Conservation (phyloP, 1,140 invertebrate genomes). For the Anoplophora glabripennis region DNA sequence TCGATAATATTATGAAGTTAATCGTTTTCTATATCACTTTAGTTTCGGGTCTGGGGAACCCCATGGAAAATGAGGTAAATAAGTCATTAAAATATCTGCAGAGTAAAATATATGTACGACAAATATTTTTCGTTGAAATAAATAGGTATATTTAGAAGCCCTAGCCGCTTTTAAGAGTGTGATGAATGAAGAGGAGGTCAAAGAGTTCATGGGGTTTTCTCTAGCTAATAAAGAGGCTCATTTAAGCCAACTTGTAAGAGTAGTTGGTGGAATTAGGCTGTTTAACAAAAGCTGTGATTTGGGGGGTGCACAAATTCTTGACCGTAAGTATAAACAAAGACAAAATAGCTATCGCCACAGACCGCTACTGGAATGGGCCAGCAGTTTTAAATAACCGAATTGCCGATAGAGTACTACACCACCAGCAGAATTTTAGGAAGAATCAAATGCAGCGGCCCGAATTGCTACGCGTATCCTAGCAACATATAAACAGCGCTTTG, state of each 20-base stretch:
- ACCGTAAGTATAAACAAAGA: slow-evolving; percentile 56
- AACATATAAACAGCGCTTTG: no score
- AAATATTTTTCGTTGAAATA: slow-evolving; percentile 2
- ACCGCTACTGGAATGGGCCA: no score
- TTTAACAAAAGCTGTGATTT: slow-evolving; percentile 67
- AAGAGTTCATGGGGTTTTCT: slow-evolving; percentile 56
- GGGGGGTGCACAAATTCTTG: slow-evolving; percentile 63
- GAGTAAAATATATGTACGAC: no score
- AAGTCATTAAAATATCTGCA: not conserved
- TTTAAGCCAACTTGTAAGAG: slow-evolving; percentile 56
- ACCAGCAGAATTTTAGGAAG: no score
- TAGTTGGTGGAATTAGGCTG: slow-evolving; percentile 63
- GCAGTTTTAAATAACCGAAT: no score
- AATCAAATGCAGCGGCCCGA: no score
- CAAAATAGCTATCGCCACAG: not conserved
- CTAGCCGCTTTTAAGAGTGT: slow-evolving; percentile 69
- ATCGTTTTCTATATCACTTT: slow-evolving; percentile 62
- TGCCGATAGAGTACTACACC: no score
- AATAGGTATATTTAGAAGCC: slow-evolving; percentile 56
- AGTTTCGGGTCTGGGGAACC: slow-evolving; percentile 63
- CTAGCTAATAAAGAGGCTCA: slow-evolving; percentile 53
- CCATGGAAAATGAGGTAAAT: slow-evolving; percentile 58
- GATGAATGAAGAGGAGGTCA: slow-evolving; percentile 66
- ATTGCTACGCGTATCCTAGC: no score
- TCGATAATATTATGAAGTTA: slow-evolving; percentile 60